Evolutionary conservation across 1,140 invertebrate species (phyloP), one percentile per base, ranked within the genome.

Genomic region (Dryas iulia): DNA sequence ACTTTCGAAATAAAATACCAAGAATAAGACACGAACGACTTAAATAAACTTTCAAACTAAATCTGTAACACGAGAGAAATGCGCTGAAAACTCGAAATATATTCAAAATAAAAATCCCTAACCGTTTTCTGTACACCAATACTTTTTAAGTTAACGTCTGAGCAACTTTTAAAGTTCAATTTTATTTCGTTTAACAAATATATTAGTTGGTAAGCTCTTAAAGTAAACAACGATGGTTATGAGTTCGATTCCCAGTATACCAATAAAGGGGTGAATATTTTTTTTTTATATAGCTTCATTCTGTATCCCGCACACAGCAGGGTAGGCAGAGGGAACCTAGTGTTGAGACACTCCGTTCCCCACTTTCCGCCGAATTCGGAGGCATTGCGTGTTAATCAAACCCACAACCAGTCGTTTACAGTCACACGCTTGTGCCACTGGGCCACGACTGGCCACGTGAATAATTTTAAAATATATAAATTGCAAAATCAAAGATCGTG

Each of bases 91-190:
- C 39, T n/a, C 2, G 18, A n/a, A 18, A 47, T 47, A 47, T 47
- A 47, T 47, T 47, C 39, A 47, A 47, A 35, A 47, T 18, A 18
- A 47, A 14, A 47, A 47, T 18, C 18, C 39, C 39, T 18, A 4
- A 47, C 39, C 39, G 39, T 47, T 47, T 47, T 47, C 21, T 23
- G 7, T 54, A 54, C 53, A 54, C 53, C 53, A 25, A 54, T 25
- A 54, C 53, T 54, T 54, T 54, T 23, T 25, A 54, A 54, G 53
- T 54, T 54, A 7, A 54, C 21, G 53, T n/a, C 53, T 47, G 39
- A 47, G 7, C 14, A 21, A 47, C 14, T 47, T n/a, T 47, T 47
- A 11, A 21, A 47, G 18, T 47, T 47, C 14, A 47, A 47, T 47
- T 47, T 21, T 21, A 21, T 47, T 18, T 14, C 53, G 8, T n/a